Evolutionary conservation across 1,140 invertebrate genomes (phyloP), one percentile per base, ranked within the genome.

Genomic region (Tetragnatha versicolor): DNA sequence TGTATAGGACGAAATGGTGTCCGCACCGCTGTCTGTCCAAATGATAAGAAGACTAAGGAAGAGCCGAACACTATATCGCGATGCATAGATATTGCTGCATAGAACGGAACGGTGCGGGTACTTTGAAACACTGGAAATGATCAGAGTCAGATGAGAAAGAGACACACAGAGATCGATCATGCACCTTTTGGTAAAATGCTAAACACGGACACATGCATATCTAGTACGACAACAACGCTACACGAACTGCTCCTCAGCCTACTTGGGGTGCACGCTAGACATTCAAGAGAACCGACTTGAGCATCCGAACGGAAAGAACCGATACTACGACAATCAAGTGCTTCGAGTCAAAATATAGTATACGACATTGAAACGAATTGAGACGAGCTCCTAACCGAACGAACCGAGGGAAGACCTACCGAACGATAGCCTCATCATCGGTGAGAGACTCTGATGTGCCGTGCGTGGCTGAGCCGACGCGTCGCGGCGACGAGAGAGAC

Each of bases 391-490:
- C 35, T 25, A 65, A 65, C 22, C 14, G 37, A 58, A 70, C 58
- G n/a, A 25, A 53, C 14, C 27, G 45, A 53, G 72, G 37, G 72
- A 29, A 76, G 60, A 58, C 49, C 45, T 60, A 73, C 22, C 51
- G 33, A 61, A 65, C 17, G 35, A 65, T 29, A 79, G 60, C 65
- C 76, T 37, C 51, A 77, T 51, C 33, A 53, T 2, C 66, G 55
- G 76, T 58, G 75, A 77, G 75, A 77, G 55, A 79, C 76, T 69
- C 76, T 79, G 76, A 63, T 79, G 76, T 69, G 76, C 76, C 76
- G 63, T 60, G 33, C 55, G 63, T 79, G 39, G 76, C 65, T 49
- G 60, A 61, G 76, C 76, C 53, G 76, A 68, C 65, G 51, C 63
- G 53, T 77, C 73, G 75, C 33, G 55, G 58, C 39, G 33, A 25